Evolutionary conservation across 2,888 invertebrate genomes (phyloP), one percentile per base, ranked within the genome.

Genomic region (Melanotus villosus): DNA sequence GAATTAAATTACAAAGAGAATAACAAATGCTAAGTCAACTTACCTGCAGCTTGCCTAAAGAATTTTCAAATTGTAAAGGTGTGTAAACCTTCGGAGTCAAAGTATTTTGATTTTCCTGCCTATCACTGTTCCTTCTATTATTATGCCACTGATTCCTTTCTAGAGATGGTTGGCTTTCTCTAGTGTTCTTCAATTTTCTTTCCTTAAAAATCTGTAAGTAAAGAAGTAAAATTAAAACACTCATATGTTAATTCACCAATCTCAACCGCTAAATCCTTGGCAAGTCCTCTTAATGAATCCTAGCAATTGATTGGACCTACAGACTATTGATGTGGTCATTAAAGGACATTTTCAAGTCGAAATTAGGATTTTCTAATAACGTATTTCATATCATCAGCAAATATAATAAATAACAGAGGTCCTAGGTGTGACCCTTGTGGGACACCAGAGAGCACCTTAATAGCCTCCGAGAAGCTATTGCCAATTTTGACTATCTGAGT

Each of bases 31-130:
- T 2, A 18, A 14, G n/a, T 34, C 12, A 34, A 16, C 3, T 52
- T 78, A 92, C 91, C 86, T 97, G 97, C 45, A 98, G 85, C 81
- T 97, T 96, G 36, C 98, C 98, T 19, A 99, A 86, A 0, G 98
- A 97, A 84, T 98, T 98, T 85, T 98, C 98, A 83, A 98, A 98
- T 84, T 97, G 96, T 50, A 93, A 85, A 0, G 95, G 95, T 2
- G 93, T 92, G 76, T 94, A 95, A 0, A 90, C 88, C 18, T 89
- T 82, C 66, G 87, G 86, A 1, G 86, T 84, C 2, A 87, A 83
- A 52, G 86, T 84, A 41, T 88, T 86, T 19, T 87, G 80, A 65
- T 88, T 88, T 65, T 89, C 88, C 71, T 82, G 80, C 63, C 88
- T 84, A 9, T 87, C 87, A 70, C 78, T 81, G 67, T 82, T 84